Conservation (phyloP, 2,888 invertebrate genomes). For the Watsonalla binaria region DNA sequence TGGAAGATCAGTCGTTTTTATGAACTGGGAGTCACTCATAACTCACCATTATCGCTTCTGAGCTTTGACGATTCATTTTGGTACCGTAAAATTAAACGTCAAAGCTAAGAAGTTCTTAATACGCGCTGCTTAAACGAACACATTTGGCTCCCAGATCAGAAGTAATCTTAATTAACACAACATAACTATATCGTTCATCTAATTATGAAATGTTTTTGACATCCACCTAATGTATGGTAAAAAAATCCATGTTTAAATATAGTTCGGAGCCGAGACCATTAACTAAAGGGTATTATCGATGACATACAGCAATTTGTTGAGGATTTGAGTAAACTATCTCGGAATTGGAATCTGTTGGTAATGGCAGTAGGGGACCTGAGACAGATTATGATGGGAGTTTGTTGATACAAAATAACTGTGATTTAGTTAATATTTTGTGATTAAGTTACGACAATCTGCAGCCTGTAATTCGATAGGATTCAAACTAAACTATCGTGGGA, state of each 20-base stretch:
- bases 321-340: conserved; percentile 29
- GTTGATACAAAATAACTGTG: conserved; percentile 8
- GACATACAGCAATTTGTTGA: conserved; percentile 40
- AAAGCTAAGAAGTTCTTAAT: too few relatives aligned
- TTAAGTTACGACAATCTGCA: too few relatives aligned
- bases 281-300: conserved; percentile 33
- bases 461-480: too few relatives aligned
- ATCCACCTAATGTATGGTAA: conserved; percentile 3
- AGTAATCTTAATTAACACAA: background rate
- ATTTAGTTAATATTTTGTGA: background rate
- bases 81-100: too few relatives aligned
- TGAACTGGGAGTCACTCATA: too few relatives aligned
- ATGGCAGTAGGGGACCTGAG: conserved; percentile 25
- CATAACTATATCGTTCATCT: background rate
- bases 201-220: conserved; percentile 2
- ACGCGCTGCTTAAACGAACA: too few relatives aligned
- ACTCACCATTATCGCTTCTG: too few relatives aligned
- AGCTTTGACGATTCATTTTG: too few relatives aligned
- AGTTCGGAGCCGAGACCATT: conserved; percentile 12
- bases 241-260: conserved; percentile 15
- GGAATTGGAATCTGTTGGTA: conserved; percentile 25
- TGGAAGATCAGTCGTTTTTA: too few relatives aligned
- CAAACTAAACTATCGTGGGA: too few relatives aligned
- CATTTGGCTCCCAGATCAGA: too few relatives aligned
- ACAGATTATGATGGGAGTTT: conserved; percentile 29